A percentile compares a stretch with the other conserved stretches of the same genome.
Evolutionary conservation across 1,140 invertebrate genomes (phyloP).

Genomic region (Ceratosolen solmsi): DNA sequence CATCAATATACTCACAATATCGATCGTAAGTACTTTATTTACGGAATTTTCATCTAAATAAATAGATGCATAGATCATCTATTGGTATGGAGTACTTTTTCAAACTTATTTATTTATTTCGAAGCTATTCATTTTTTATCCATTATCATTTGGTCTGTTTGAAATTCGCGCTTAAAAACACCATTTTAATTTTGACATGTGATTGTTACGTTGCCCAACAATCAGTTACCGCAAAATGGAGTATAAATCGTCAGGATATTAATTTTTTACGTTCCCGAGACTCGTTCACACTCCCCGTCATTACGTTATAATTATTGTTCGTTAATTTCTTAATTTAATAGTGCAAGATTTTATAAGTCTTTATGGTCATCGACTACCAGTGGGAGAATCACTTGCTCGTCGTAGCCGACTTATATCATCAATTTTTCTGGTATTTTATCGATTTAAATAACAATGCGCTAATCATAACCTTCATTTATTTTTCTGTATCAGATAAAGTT

Average conservation of each 20-base stretch:
- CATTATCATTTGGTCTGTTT: background rate
- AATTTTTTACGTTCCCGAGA: background rate
- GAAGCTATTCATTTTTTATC: too few species aligned
- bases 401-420: background rate
- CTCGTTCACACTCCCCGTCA: conserved; percentile 32
- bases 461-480: conserved; percentile 50
- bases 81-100: too few species aligned
- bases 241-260: conserved; percentile 9
- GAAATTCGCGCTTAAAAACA: conserved; percentile 14
- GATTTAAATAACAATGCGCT: conserved; percentile 42
- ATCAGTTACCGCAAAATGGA: background rate
- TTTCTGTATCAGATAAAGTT: conserved; percentile 38
- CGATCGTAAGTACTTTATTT: too few species aligned
- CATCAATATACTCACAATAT: too few species aligned
- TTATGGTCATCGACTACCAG: background rate
- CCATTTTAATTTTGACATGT: background rate
- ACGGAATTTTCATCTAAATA: too few species aligned
- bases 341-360: background rate
- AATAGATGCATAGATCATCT: too few species aligned
- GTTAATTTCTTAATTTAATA: background rate
- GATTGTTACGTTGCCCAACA: background rate
- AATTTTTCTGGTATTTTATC: conserved; percentile 15
- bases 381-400: background rate
- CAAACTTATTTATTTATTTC: too few species aligned
- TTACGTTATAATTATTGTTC: conserved; percentile 11